phyloP scores from a whole-genome alignment of 2,888 invertebrate genomes.

The Vanessa cardui region DNA sequence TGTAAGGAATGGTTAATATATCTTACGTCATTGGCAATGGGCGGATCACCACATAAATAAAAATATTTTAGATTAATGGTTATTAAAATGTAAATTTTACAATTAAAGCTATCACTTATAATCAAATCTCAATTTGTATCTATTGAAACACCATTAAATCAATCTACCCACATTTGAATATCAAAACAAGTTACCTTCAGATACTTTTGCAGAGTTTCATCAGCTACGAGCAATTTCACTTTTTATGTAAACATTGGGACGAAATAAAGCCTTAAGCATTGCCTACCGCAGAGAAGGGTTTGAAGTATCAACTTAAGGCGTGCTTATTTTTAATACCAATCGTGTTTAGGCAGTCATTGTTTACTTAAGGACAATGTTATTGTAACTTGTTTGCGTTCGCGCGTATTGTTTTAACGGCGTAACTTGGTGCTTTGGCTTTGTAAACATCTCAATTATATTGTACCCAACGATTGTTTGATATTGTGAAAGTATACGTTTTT shows the following conservation, averaged over 20 bases:
- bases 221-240: background rate
- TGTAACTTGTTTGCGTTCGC: conserved; percentile 42
- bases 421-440: conserved; percentile 15
- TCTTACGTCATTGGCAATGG: no score
- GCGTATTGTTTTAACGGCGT: conserved; percentile 38
- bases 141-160: no score
- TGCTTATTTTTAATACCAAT: conserved; percentile 70
- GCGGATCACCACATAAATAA: no score
- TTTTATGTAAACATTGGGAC: conserved; percentile 20
- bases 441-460: conserved; percentile 33
- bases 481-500: background rate
- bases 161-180: no score
- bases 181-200: no score
- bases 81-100: no score
- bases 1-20: no score
- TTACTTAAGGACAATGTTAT: conserved; percentile 74
- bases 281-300: conserved; percentile 73
- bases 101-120: no score
- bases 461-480: background rate
- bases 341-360: conserved; percentile 65
- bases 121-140: no score
- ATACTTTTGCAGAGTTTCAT: background rate
- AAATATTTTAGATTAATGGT: no score
- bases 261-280: conserved; percentile 44
- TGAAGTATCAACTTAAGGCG: conserved; percentile 66